Evolutionary conservation across 2,797 vertebrate species (phyloP).

Genomic region (Eulemur coronatus): DNA sequence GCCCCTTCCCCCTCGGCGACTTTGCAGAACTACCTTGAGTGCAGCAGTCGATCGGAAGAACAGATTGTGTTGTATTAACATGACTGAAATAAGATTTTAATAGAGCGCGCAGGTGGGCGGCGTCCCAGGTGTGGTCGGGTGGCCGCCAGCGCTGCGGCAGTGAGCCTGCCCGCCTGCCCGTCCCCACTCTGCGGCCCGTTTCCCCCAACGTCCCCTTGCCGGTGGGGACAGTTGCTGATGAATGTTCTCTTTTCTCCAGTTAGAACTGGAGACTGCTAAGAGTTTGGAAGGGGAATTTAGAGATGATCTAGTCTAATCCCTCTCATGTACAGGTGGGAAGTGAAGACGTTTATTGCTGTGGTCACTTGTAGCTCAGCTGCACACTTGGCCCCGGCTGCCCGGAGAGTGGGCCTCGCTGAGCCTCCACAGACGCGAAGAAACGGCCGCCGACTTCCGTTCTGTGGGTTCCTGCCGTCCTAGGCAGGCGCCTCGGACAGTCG

Average conservation of each 20-base stretch:
- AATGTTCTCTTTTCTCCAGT: too few species aligned
- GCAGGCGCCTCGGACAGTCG: fast-evolving
- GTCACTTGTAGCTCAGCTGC: neutral
- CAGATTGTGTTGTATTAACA: neutral
- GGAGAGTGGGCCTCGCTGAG: too few species aligned
- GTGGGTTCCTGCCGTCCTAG: neutral
- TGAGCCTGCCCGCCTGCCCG: too few species aligned
- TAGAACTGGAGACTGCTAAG: neutral
- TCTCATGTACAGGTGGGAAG: neutral
- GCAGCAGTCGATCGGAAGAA: neutral
- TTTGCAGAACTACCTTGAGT: neutral
- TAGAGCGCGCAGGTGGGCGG: neutral
- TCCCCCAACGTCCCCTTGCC: neutral
- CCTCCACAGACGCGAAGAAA: too few species aligned
- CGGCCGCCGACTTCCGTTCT: neutral
- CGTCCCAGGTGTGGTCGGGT: too few species aligned
- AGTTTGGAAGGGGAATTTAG: neutral
- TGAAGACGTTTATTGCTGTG: too few species aligned
- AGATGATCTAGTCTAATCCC: too few species aligned
- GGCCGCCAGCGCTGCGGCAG: too few species aligned
- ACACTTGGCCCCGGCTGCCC: too few species aligned
- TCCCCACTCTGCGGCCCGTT: neutral
- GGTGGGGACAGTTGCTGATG: neutral
- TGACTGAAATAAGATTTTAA: neutral
- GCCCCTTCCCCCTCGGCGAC: neutral